phyloP scores from a whole-genome alignment of 2,113 vertebrate genomes.

The Ptyas mucosa region DNA sequence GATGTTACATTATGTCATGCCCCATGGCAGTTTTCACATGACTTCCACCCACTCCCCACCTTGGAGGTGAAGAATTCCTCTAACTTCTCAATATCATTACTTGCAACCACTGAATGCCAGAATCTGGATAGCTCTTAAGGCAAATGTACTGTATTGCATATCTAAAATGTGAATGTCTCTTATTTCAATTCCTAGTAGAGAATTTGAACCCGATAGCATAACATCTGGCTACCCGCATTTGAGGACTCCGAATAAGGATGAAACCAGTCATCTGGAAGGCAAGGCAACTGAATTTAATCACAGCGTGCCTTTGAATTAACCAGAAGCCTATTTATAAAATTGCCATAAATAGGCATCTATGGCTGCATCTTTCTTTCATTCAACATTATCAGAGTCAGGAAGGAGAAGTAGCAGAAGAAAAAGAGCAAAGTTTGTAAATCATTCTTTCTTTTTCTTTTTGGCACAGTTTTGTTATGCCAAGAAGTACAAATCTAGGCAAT shows the following conservation, averaged over 20 bases:
- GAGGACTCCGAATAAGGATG: neutral
- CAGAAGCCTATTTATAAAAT: neutral
- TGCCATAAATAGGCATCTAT: neutral
- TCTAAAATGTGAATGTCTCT: neutral
- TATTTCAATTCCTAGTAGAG: neutral
- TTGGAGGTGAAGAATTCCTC: neutral
- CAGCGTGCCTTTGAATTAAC: neutral
- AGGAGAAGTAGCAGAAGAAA: neutral
- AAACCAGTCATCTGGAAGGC: neutral
- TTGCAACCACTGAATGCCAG: neutral
- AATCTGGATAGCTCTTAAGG: neutral
- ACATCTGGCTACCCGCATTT: neutral
- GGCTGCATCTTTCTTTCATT: neutral
- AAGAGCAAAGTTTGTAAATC: neutral
- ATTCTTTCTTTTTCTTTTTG: conserved; percentile 34
- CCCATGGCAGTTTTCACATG: neutral
- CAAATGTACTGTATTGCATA: neutral
- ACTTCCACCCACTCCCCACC: neutral
- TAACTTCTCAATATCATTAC: neutral
- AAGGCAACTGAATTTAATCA: neutral
- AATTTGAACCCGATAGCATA: neutral
- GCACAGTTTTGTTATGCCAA: conserved; percentile 43
- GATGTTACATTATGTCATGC: neutral
- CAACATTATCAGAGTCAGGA: neutral
- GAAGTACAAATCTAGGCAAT: neutral